Base-by-base conservation (phyloP, 2,888 invertebrate genomes). In the Agonum fuliginosum region DNA sequence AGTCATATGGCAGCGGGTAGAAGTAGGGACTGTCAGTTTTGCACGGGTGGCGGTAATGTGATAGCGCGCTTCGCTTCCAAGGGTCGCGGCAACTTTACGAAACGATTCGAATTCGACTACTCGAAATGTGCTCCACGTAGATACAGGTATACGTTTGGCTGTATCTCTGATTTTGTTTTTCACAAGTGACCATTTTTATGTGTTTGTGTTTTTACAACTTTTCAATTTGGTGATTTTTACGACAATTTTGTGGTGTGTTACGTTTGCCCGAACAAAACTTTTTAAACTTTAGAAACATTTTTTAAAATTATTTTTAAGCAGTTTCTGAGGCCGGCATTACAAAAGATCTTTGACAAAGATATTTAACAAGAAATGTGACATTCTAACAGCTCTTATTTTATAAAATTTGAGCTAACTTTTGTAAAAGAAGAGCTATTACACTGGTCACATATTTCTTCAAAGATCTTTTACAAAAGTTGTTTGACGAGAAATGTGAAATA, bases 21-120 rank as follows among this genome's bases (percentile, higher is more conserved):
- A 20, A 67, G 75, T 48, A 74, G 82, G 80, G 82, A 82, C 73
- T 74, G 74, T 75, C 67, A 75, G 75, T 75, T 75, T 75, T 67
- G 75, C 51, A 75, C 75, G 75, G 75, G 67, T 75, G 67, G 75
- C 54, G 46, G 75, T 75, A 67, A 75, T 67, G 75, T 67, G 75
- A 75, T 75, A 46, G 65, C 54, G 75, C 67, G 27, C 46, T 12
- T 27, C 43, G 27, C 46, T 27, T 12, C 27, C 62, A 46, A 58
- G 37, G 27, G 24, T 58, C 73, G 62, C 43, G 46, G 67, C 43
- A 41, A 30, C 34, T 65, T 54, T 8, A 30, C 30, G 30, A 30
- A 5, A 24, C 30, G 37, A 67, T 54, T 54, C 17, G 24, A 62
- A 62, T 37, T 41, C 48, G 73, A 30, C 30, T n/a, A 10, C 41